A percentile compares a stretch with the other conserved stretches of the same genome.
Evolutionary conservation across 1,140 invertebrate species (phyloP).

Genomic region (Aphelenchoides fujianensis): DNA sequence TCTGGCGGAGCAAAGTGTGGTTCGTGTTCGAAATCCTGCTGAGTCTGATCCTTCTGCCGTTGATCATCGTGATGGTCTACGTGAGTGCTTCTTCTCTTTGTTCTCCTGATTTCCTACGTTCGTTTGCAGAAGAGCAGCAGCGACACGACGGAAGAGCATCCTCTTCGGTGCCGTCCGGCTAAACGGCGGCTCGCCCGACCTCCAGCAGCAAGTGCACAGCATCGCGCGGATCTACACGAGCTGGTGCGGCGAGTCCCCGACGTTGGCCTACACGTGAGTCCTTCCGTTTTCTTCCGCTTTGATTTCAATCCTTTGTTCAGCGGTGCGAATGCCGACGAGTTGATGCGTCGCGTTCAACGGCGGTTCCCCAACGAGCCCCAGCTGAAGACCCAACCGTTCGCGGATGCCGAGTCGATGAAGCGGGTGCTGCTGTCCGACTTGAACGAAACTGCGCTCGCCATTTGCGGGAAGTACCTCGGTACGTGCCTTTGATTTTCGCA

Average conservation of each 20-base stretch:
- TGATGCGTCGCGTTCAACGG: constrained; percentile 16
- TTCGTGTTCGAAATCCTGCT: constrained; percentile 35
- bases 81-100: constrained; percentile 27
- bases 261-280: constrained; percentile 13
- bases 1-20: constrained; percentile 38
- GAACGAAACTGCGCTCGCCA: constrained; percentile 19
- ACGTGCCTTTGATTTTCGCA: constrained; percentile 2
- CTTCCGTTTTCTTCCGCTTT: neutral
- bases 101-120: neutral
- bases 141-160: neutral
- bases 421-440: constrained; percentile 22
- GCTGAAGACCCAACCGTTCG: neutral
- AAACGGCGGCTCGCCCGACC: neutral
- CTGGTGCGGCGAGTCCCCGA: constrained; percentile 9
- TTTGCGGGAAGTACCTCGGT: constrained; percentile 33
- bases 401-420: constrained; percentile 17
- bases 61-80: constrained; percentile 34
- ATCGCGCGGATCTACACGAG: constrained; percentile 5
- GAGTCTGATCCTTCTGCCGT: constrained; percentile 25
- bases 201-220: constrained; percentile 17
- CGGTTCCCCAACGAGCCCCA: neutral
- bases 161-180: constrained; percentile 6
- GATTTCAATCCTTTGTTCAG: neutral
- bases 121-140: constrained; percentile 22
- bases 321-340: neutral